These are phyloP conservation scores for Aplysina aerophoba DNA, from an alignment of 37 sponge, comb jelly and placozoan genomes.

Conservation along the genomic window DNA sequence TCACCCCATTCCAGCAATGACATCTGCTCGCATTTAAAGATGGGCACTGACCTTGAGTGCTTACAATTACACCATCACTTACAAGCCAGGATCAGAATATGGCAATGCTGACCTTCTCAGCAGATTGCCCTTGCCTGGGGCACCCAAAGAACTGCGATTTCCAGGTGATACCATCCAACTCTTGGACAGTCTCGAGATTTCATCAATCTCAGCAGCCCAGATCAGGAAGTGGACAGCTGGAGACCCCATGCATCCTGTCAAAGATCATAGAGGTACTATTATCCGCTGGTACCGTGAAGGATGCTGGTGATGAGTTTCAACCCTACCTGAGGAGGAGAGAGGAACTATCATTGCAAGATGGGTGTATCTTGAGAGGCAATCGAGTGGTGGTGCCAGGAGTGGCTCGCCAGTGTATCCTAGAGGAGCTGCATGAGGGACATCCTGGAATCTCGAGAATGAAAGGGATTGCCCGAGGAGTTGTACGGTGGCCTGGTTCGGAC, in stretches of 20 bases:
- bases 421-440: slow-evolving; percentile 19
- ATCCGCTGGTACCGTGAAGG: no score
- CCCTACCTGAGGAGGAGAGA: background rate
- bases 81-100: no score
- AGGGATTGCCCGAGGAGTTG: background rate
- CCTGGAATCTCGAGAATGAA: background rate
- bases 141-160: no score
- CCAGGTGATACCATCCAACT: background rate
- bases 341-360: background rate
- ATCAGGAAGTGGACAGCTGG: background rate
- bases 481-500: slow-evolving; percentile 21
- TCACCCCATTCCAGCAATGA: background rate
- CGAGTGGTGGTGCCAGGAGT: background rate
- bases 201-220: background rate
- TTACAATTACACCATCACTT: no score
- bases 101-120: no score
- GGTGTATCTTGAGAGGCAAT: background rate
- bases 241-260: background rate
- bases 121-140: no score
- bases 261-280: background rate
- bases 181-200: background rate
- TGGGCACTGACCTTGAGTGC: no score
- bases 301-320: background rate
- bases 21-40: background rate
- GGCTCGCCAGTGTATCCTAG: background rate